Evolutionary conservation across 2,113 vertebrate genomes (phyloP), one percentile per base, ranked within the genome.

Genomic region (Furnarius figulus): DNA sequence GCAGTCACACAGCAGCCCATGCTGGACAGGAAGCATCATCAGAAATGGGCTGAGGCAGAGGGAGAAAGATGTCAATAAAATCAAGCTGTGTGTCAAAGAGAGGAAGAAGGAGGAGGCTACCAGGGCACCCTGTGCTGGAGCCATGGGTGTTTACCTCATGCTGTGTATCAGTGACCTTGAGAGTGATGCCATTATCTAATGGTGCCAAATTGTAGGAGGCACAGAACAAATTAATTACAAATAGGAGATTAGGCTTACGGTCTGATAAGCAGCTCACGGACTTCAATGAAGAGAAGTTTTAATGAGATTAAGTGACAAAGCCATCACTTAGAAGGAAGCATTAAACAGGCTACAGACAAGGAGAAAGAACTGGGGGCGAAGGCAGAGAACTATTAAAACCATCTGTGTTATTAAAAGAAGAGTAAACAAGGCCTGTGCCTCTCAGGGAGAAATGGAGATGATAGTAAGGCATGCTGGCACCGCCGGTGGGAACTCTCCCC

Each of bases 221-320:
- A 92, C 55, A 81, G 79, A 95, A 92, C 92, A 95, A 95, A 97
- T 95, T 95, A 97, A 97, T 97, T 97, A 96, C 94, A 95, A 97
- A 96, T 56, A 86, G 58, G 62, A 96, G 95, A 93, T 95, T 81
- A 97, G 56, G 91, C 88, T 96, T 96, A 91, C 14, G 76, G 93
- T 92, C 93, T 94, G 95, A 96, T 97, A 97, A 97, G 94, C 95
- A 94, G 95, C 95, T 96, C 91, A 70, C 1, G 0, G 90, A 72
- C 68, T 95, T 96, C 89, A 91, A 31, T 65, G 88, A 86, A 92
- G 95, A 96, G 94, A 97, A 93, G 81, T 96, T 97, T 93, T 96
- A 96, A 97, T 91, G 92, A 93, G 95, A 97, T 96, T 97, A 96
- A 93, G 90, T 74, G 83, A 90, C 83, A 96, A 95, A 96, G 87